These are phyloP conservation scores for Coranthus polyacanthus DNA, from an alignment of 2,797 vertebrate species.

Conservation along the genomic window DNA sequence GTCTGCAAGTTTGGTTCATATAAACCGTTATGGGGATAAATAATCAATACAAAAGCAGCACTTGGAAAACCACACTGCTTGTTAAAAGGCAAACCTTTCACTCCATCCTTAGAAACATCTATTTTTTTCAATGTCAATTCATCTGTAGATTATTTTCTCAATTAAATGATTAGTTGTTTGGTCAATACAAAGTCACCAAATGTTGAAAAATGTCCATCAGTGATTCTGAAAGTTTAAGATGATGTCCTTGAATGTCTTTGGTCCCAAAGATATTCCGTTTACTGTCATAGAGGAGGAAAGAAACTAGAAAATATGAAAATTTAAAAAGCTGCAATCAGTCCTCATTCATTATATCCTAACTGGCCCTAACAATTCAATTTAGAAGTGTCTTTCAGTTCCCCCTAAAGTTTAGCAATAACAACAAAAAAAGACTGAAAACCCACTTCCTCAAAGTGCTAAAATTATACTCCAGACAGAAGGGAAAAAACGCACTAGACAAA, in stretches of 20 bases:
- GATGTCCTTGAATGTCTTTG: too few relatives aligned
- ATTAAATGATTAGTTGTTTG: too few relatives aligned
- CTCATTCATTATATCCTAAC: conserved; percentile 4
- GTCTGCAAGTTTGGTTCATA: conserved; percentile 13
- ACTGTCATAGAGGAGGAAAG: too few relatives aligned
- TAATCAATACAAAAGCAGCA: conserved; percentile 21
- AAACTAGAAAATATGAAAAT: too few relatives aligned
- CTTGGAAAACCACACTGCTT: too few relatives aligned
- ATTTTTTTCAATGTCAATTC: too few relatives aligned
- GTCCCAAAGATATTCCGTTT: too few relatives aligned
- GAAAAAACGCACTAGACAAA: conserved; percentile 32
- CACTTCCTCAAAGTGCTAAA: conserved; percentile 73
- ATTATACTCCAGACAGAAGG: conserved; percentile 48
- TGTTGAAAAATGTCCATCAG: too few relatives aligned
- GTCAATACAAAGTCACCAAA: too few relatives aligned
- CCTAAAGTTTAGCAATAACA: background rate
- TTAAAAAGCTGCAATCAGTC: too few relatives aligned
- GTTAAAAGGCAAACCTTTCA: conserved; percentile 20
- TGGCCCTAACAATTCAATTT: conserved; percentile 2
- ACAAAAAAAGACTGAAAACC: conserved; percentile 39
- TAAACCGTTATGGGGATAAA: background rate
- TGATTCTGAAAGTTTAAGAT: conserved; percentile 2
- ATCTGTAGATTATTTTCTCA: too few relatives aligned
- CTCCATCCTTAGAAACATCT: background rate
- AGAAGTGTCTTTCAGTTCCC: conserved; percentile 15